A percentile compares a stretch with the other conserved stretches of the same genome.
Conservation (phyloP, 2,797 vertebrate species). For the Pseudochaenichthys georgianus region DNA sequence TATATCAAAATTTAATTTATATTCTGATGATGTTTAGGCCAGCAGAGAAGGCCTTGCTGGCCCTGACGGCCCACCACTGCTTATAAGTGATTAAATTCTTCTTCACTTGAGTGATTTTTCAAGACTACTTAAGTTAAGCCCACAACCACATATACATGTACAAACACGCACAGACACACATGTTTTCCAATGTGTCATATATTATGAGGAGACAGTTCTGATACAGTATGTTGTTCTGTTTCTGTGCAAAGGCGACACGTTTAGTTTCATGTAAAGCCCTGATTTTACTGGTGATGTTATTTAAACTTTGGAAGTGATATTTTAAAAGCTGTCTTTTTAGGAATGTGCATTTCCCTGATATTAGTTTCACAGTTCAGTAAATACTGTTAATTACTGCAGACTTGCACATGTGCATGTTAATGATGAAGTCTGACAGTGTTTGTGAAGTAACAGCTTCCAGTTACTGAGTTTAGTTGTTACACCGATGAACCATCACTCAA, state of each 20-base stretch:
- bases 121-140: no score
- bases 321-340: background rate
- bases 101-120: background rate
- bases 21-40: no score
- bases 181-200: no score
- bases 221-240: background rate
- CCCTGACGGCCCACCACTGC: background rate
- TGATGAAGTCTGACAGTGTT: conserved; percentile 11
- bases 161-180: no score
- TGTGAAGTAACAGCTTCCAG: conserved; percentile 1
- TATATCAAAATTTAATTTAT: no score
- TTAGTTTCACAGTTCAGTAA: background rate
- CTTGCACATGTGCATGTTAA: background rate
- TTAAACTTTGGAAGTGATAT: background rate
- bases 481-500: conserved; percentile 23
- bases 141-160: no score
- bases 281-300: background rate
- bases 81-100: background rate
- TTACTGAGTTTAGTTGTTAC: conserved; percentile 10
- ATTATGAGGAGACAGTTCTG: no score
- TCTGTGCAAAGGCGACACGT: background rate
- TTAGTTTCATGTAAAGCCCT: background rate
- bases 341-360: background rate
- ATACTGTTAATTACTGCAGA: conserved; percentile 1
- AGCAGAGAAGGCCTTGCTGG: no score